Percentiles rank a stretch among this genome's conserved stretches.
phyloP scores from a whole-genome alignment of 2,888 invertebrate genomes.

The Unio delphinus region DNA sequence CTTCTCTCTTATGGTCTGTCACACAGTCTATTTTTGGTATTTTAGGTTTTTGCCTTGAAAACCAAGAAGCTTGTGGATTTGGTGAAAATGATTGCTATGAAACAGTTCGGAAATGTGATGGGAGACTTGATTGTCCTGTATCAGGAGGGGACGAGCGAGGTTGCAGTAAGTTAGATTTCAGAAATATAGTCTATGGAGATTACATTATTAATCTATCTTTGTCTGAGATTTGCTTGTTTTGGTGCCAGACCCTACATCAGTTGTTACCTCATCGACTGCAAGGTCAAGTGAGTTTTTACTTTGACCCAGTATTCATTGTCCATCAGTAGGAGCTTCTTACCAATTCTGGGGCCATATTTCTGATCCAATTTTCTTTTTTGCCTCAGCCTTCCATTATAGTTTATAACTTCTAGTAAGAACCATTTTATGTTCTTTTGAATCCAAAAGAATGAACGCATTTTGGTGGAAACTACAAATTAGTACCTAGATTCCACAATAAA shows the following conservation, averaged over 20 bases:
- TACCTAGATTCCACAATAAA: no score
- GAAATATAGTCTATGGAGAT: not conserved
- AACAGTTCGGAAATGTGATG: slow-evolving; percentile 50
- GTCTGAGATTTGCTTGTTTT: not conserved
- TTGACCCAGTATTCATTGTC: no score
- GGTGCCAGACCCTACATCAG: not conserved
- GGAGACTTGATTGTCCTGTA: slow-evolving; percentile 60
- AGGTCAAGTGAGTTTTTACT: no score
- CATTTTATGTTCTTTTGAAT: no score
- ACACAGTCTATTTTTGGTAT: slow-evolving; percentile 3
- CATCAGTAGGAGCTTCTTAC: no score
- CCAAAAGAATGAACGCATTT: no score
- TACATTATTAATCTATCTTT: not conserved
- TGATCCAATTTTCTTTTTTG: no score
- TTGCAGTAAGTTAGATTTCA: slow-evolving; percentile 52
- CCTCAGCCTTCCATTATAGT: no score
- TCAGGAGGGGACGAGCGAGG: slow-evolving; percentile 61
- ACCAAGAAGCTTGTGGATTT: slow-evolving; percentile 36
- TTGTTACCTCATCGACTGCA: no score
- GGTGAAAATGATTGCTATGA: slow-evolving; percentile 49
- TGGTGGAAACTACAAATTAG: no score
- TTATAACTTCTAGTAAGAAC: no score
- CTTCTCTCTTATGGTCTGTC: not conserved
- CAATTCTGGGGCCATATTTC: no score
- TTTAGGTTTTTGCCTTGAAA: slow-evolving; percentile 43